phyloP scores from a whole-genome alignment of 2,797 vertebrate species.

The Brachyrhaphis roseni region DNA sequence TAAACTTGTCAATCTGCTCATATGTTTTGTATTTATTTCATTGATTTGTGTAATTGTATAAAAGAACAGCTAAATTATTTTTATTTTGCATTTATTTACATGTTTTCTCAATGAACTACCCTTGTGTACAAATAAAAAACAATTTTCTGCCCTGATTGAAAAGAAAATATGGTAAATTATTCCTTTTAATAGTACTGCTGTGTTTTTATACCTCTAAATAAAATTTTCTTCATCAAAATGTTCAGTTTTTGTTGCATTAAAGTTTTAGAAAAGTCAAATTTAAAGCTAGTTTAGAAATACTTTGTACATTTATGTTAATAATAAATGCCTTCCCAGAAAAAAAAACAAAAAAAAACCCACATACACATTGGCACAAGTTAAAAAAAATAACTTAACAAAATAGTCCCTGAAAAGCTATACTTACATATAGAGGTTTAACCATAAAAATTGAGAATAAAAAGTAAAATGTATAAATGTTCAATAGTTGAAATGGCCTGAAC shows the following conservation, averaged over 20 bases:
- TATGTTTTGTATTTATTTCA: conserved; percentile 93
- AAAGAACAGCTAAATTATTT: conserved; percentile 90
- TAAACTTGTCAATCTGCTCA: conserved; percentile 72
- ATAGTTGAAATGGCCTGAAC: conserved; percentile 14
- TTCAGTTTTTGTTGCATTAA: conserved; percentile 47
- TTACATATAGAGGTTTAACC: background rate
- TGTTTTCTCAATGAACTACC: conserved; percentile 84
- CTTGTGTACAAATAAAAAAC: conserved; percentile 81
- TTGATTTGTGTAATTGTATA: conserved; percentile 86
- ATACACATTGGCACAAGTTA: conserved; percentile 66
- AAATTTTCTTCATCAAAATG: conserved; percentile 72
- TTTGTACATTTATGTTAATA: conserved; percentile 9
- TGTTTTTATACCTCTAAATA: conserved; percentile 92
- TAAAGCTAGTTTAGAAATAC: conserved; percentile 12
- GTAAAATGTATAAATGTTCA: background rate
- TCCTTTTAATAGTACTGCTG: conserved; percentile 84
- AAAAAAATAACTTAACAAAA: conserved; percentile 9
- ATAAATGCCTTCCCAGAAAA: conserved; percentile 20
- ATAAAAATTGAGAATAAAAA: conserved; percentile 3
- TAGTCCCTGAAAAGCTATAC: background rate
- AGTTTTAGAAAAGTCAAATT: conserved; percentile 35
- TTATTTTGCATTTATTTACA: conserved; percentile 81
- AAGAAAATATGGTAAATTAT: conserved; percentile 89
- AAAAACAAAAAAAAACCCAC: conserved; percentile 20
- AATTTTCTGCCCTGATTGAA: conserved; percentile 81